Evolutionary conservation across 2,888 invertebrate genomes (phyloP).

Genomic region (Eurois occulta): DNA sequence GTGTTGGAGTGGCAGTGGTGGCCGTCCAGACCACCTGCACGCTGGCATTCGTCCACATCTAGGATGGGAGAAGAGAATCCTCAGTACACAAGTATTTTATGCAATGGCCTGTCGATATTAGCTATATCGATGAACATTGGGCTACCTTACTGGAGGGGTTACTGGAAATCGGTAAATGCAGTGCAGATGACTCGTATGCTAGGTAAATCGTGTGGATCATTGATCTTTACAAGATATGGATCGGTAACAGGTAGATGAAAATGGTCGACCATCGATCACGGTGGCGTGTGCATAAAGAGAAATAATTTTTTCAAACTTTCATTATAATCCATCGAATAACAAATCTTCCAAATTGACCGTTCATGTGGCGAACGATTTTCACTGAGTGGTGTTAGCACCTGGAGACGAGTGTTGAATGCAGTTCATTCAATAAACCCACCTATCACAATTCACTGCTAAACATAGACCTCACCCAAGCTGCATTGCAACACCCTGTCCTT

Average conservation of each 20-base stretch:
- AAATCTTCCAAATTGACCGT: neutral
- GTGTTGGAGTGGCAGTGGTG: slow-evolving; percentile 97
- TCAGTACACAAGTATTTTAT: neutral
- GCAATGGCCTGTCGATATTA: neutral
- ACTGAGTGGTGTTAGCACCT: neutral
- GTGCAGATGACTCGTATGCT: neutral
- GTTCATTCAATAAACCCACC: neutral
- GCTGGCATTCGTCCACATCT: slow-evolving; percentile 97
- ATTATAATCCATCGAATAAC: neutral
- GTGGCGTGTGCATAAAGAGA: neutral
- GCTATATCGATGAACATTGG: neutral
- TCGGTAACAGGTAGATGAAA: neutral
- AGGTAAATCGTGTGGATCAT: neutral
- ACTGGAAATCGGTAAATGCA: neutral
- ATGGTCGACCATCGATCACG: neutral
- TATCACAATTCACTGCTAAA: neutral
- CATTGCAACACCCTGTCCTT: neutral
- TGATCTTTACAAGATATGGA: neutral
- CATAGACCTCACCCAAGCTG: neutral
- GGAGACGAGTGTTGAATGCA: neutral
- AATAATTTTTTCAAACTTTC: neutral
- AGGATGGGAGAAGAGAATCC: slow-evolving; percentile 65
- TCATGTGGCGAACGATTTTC: neutral
- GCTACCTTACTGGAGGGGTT: neutral
- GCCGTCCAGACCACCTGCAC: slow-evolving; percentile 94